Conservation (phyloP, 2,113 vertebrate species). For the Sardina pilchardus region DNA sequence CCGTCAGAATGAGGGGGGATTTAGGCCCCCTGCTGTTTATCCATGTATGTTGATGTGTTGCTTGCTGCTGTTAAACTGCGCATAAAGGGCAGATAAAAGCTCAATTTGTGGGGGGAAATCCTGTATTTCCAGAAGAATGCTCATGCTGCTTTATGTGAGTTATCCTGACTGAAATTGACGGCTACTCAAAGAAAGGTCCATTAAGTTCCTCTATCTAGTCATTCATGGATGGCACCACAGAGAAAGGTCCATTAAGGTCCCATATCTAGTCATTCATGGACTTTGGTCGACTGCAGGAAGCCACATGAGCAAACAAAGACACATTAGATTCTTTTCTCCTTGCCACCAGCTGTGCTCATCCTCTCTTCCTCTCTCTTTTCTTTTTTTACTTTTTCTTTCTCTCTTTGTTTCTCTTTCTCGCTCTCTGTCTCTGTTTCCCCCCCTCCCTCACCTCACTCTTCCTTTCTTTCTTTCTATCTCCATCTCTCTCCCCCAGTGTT, state of each 20-base stretch:
- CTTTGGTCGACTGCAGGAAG: not conserved
- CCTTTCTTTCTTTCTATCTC: not conserved
- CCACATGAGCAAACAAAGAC: not conserved
- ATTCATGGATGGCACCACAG: not conserved
- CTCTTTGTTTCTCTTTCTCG: not conserved
- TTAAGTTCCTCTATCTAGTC: not conserved
- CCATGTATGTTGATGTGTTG: not conserved
- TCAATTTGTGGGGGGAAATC: not conserved
- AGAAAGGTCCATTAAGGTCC: too few species aligned
- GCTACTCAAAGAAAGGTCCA: not conserved
- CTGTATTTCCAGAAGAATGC: not conserved
- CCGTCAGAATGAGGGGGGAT: not conserved
- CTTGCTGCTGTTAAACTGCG: not conserved
- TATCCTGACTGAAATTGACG: not conserved
- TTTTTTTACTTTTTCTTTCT: too few species aligned
- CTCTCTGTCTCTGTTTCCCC: not conserved
- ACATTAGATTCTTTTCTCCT: not conserved
- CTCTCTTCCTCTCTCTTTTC: too few species aligned
- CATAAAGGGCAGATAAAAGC: not conserved
- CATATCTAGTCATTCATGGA: not conserved
- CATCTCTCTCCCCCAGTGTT: slow-evolving; percentile 69
- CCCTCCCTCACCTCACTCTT: not conserved
- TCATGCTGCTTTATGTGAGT: not conserved
- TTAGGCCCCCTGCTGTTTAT: not conserved
- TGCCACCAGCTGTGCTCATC: not conserved